Percentiles rank a stretch among this genome's conserved stretches.
Conservation (phyloP, 2,113 vertebrate genomes). For the Cavia porcellus region DNA sequence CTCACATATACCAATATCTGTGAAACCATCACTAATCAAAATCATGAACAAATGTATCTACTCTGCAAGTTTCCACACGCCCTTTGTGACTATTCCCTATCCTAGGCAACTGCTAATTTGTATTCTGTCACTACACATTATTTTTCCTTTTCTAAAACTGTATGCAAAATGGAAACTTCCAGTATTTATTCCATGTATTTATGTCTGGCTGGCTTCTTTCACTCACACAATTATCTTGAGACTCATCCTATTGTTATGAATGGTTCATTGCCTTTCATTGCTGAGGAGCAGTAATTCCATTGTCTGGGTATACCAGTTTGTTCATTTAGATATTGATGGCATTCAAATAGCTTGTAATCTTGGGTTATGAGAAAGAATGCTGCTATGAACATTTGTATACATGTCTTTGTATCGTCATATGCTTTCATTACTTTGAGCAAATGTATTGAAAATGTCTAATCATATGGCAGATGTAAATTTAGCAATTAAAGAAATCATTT, state of each 20-base stretch:
- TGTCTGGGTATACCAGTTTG: neutral
- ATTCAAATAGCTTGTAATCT: neutral
- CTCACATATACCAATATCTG: neutral
- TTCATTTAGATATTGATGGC: neutral
- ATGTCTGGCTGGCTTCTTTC: neutral
- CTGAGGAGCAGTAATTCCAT: neutral
- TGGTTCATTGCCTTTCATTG: neutral
- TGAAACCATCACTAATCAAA: neutral
- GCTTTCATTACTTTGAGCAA: neutral
- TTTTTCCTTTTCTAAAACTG: neutral
- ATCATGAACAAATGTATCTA: neutral
- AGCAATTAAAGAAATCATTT: neutral
- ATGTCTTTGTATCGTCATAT: neutral
- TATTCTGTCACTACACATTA: neutral
- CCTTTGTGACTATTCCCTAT: neutral
- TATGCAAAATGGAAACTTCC: neutral
- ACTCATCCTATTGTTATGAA: neutral
- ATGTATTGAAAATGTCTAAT: neutral
- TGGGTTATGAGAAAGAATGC: neutral
- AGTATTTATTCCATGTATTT: neutral
- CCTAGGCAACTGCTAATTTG: neutral
- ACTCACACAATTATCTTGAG: neutral
- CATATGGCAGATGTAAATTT: neutral
- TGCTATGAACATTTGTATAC: slow-evolving; percentile 2
- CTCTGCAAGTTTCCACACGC: neutral